Evolutionary conservation across 2,797 vertebrate species (phyloP), one percentile per base, ranked within the genome.

Genomic region (Ataeniobius toweri): DNA sequence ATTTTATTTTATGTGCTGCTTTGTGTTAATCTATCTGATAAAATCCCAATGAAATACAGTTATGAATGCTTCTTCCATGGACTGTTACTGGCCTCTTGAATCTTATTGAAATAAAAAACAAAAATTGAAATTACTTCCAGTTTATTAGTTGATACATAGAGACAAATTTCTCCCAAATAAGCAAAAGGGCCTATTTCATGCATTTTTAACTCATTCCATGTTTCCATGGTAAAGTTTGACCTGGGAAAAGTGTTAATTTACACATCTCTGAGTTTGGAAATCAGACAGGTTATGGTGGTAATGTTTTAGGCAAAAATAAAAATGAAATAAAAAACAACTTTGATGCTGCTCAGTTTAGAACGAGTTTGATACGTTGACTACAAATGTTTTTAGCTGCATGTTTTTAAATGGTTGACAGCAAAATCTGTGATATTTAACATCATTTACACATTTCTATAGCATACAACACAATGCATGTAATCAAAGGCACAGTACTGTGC

Each of bases 401-500:
- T 80, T 78, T 85, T 65, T 86, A 10, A 86, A 85, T 26, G 58
- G 68, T 72, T 81, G 73, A 76, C 74, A 79, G 55, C 75, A 77
- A 48, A 59, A 86, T 74, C 36, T 10, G 36, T 20, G 48, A 82
- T 83, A 78, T 86, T 88, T 87, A 84, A 78, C 80, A 86, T 81
- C 82, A 63, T 39, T 77, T 51, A 41, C 3, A 65, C 0, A 5
- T 75, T 84, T 75, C 75, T 71, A 86, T 81, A 79, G 73, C 82
- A 89, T 87, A 55, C 86, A 76, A 63, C 73, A 92, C 90, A 93
- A 94, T 92, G 61, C 79, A 69, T 76, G 74, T 88, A 94, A 94
- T 94, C 91, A 94, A 48, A 6, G 82, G 55, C 70, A 90, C 85
- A 89, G 85, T 80, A 41, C 56, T 44, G 22, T 7, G 59, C 28